Evolutionary conservation across 1,140 invertebrate species (phyloP).

Genomic region (Hylyphantes graminicola): DNA sequence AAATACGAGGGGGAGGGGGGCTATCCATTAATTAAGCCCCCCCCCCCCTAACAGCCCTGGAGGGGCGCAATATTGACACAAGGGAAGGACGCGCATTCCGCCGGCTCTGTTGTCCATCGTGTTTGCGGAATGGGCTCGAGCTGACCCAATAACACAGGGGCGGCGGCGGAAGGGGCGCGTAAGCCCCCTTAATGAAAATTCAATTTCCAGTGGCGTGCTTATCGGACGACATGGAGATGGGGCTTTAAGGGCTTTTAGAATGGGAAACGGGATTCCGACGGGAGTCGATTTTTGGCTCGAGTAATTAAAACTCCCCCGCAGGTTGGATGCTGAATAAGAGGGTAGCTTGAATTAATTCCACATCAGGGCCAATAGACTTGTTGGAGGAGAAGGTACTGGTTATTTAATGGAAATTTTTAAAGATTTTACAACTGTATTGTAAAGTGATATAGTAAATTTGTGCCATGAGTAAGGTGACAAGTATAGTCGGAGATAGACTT

Average conservation of each 20-base stretch:
- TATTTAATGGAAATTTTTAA: too few relatives aligned
- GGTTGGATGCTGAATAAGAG: too few relatives aligned
- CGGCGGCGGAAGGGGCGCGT: not conserved
- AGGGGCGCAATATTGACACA: slow-evolving; percentile 50
- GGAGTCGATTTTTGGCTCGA: slow-evolving; percentile 3
- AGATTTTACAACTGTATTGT: too few relatives aligned
- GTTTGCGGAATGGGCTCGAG: slow-evolving; percentile 52
- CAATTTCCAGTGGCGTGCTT: slow-evolving; percentile 23
- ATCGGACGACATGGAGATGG: slow-evolving; percentile 39
- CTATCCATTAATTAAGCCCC: slow-evolving; percentile 60
- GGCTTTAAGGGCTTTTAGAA: slow-evolving; percentile 51
- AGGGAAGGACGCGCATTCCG: slow-evolving; percentile 35
- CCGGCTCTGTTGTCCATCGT: slow-evolving; percentile 35
- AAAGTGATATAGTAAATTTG: too few relatives aligned
- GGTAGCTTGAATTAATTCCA: too few relatives aligned
- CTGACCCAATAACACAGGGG: slow-evolving; percentile 40
- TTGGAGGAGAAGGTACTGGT: too few relatives aligned
- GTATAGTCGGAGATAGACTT: too few relatives aligned
- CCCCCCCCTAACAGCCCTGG: not conserved
- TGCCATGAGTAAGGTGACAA: too few relatives aligned
- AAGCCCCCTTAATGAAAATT: slow-evolving; percentile 54
- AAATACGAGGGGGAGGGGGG: slow-evolving; percentile 48
- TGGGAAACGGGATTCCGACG: slow-evolving; percentile 13
- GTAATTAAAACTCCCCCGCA: too few relatives aligned
- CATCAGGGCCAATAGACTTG: too few relatives aligned